Evolutionary conservation across 2,888 invertebrate species (phyloP), one percentile per base, ranked within the genome.

Genomic region (Carpatolechia fugitivella): DNA sequence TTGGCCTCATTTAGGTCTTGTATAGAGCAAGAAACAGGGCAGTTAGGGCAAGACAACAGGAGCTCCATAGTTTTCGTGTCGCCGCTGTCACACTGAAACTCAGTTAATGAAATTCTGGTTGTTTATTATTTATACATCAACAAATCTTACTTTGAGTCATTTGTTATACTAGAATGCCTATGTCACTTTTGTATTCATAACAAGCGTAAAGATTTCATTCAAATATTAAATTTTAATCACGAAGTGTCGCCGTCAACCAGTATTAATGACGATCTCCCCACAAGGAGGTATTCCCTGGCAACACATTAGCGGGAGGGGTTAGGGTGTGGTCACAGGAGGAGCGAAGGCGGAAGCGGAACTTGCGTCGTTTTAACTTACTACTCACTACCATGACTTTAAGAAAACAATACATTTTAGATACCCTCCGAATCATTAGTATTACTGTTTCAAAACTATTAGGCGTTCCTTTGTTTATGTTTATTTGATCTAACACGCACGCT

Each of bases 151-250:
- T 24, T 24, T 24, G 3, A 24, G 24, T 24, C 3, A 24, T 24
- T 24, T 24, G 6, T 38, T 18, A 40, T 18, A 40, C 16, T 16
- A 18, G 16, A 41, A 41, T 44, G n/a, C 29, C n/a, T 29, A 1
- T 1, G 29, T 7, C 29, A 50, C 38, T 38, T 51, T 41, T 56
- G 64, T 77, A 82, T 83, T 84, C 80, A 80, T 78, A 70, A 74
- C 76, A 74, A 76, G 74, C 66, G 63, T 60, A 60, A 62, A 60
- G 69, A 70, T 78, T 80, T 85, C 83, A 85, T 85, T 74, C 78
- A 77, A 81, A 81, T 84, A 85, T 85, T 82, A 86, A 85, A 85
- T 78, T 84, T 85, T 85, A 85, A 87, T 85, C 74, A 70, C 71
- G 76, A 73, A 62, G 84, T 84, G 84, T 84, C 85, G 80, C 74